phyloP scores from a whole-genome alignment of 2,113 vertebrate genomes.

The Xiphophorus maculatus region DNA sequence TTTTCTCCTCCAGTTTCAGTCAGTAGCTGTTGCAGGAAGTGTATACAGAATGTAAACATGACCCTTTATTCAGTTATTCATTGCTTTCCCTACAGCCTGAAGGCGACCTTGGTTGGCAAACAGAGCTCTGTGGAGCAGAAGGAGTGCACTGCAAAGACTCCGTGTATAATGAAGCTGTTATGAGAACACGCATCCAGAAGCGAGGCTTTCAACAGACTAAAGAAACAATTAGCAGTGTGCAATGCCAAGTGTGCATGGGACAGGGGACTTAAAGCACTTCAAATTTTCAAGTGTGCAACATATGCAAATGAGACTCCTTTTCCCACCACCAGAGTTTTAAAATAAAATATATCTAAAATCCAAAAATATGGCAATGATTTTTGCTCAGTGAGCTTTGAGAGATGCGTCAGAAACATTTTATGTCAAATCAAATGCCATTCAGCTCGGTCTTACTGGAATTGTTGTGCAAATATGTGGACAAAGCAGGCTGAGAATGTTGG shows the following conservation, averaged over 20 bases:
- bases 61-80: constrained; percentile 62
- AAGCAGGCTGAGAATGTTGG: too few species aligned
- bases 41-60: constrained; percentile 37
- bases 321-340: constrained; percentile 5
- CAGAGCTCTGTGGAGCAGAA: constrained; percentile 52
- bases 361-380: too few species aligned
- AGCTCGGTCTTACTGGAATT: too few species aligned
- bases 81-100: constrained; percentile 42
- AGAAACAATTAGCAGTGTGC: constrained; percentile 56
- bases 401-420: too few species aligned
- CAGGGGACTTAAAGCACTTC: constrained; percentile 52
- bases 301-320: constrained; percentile 48
- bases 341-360: neutral
- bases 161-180: constrained; percentile 56
- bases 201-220: constrained; percentile 46
- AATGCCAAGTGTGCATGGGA: constrained; percentile 43
- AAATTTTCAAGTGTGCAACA: constrained; percentile 32
- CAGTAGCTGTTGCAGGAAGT: constrained; percentile 26
- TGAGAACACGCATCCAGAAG: constrained; percentile 42
- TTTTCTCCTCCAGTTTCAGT: constrained; percentile 20
- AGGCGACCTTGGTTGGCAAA: constrained; percentile 56
- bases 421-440: too few species aligned
- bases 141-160: constrained; percentile 48
- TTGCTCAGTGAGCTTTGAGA: too few species aligned
- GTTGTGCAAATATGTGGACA: too few species aligned